A percentile compares a stretch with the other conserved stretches of the same genome.
phyloP scores from a whole-genome alignment of 1,140 invertebrate species.

The Drosophila novamexicana region DNA sequence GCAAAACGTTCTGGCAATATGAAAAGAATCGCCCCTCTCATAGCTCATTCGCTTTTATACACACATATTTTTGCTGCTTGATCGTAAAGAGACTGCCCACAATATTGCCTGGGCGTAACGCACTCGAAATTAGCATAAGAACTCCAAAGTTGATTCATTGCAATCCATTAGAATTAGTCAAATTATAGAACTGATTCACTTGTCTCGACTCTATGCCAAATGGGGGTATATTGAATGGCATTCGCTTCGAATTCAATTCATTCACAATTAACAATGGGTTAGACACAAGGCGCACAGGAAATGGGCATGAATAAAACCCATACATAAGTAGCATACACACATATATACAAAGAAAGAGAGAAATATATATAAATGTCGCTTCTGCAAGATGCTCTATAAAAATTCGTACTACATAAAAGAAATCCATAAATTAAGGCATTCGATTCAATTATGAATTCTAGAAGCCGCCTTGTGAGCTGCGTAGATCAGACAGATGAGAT shows the following conservation, averaged over 20 bases:
- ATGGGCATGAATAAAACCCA: constrained; percentile 36
- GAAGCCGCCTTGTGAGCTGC: neutral
- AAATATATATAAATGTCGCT: constrained; percentile 7
- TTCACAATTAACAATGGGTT: constrained; percentile 46
- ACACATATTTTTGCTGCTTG: neutral
- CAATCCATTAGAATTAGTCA: constrained; percentile 73
- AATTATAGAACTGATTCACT: constrained; percentile 72
- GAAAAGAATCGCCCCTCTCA: constrained; percentile 25
- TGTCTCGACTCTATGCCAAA: constrained; percentile 50
- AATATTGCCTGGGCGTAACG: constrained; percentile 40
- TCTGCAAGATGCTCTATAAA: too few species aligned
- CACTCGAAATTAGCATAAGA: constrained; percentile 73
- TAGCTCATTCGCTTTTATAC: neutral
- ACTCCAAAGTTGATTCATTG: constrained; percentile 65
- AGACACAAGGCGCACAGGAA: constrained; percentile 34
- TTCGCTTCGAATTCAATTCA: constrained; percentile 27
- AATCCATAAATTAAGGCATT: constrained; percentile 23
- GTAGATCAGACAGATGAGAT: constrained; percentile 30
- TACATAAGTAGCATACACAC: neutral
- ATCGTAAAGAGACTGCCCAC: constrained; percentile 48
- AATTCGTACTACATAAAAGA: neutral
- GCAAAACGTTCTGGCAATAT: constrained; percentile 33
- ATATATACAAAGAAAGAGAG: neutral
- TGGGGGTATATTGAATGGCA: constrained; percentile 15
- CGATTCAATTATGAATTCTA: constrained; percentile 34